phyloP scores from a whole-genome alignment of 2,113 vertebrate genomes.

The Oreochromis spilurus region DNA sequence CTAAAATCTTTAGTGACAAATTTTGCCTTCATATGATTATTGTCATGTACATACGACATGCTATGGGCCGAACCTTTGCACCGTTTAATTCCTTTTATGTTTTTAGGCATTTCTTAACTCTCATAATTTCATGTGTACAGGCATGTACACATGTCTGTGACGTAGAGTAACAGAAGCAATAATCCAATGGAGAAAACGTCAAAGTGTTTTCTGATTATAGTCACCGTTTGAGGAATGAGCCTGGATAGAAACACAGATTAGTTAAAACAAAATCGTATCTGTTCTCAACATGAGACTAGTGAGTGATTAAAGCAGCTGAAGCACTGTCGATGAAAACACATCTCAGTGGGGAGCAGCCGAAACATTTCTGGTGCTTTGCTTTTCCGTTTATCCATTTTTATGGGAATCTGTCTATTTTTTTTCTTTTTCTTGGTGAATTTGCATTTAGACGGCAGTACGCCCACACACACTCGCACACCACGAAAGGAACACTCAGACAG shows the following conservation, averaged over 20 bases:
- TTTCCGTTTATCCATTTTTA: not conserved
- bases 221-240: not conserved
- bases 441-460: slow-evolving; percentile 26
- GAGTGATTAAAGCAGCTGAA: not conserved
- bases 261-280: not conserved
- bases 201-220: not conserved
- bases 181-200: not conserved
- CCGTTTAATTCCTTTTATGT: not conserved
- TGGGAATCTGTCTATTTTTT: not conserved
- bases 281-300: not conserved
- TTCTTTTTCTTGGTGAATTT: not conserved
- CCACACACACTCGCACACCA: slow-evolving; percentile 18
- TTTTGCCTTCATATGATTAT: not conserved
- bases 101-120: not conserved
- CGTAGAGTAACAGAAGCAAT: not conserved
- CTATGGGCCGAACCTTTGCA: not conserved
- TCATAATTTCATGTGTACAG: not conserved
- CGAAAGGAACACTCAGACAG: not conserved
- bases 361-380: not conserved
- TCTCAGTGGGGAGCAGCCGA: not conserved
- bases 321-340: not conserved
- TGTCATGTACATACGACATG: not conserved
- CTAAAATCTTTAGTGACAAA: not conserved
- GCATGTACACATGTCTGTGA: not conserved
- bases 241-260: not conserved